A percentile compares a stretch with the other conserved stretches of the same genome.
These are phyloP conservation scores for Plutella xylostella DNA, from an alignment of 2,888 invertebrate genomes.

Conservation along the genomic window DNA sequence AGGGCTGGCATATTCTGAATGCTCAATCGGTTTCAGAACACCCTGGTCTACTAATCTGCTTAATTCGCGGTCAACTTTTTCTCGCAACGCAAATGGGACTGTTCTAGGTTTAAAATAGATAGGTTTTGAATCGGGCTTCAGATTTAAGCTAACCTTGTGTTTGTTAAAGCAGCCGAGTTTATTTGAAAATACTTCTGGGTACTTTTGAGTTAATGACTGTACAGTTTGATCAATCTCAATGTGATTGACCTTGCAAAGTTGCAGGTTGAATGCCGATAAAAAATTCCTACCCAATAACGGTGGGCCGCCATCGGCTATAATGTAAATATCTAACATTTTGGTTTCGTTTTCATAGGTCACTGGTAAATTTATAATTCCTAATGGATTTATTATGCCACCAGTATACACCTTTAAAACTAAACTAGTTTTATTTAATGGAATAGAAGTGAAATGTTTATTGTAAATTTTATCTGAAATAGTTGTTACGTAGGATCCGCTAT, in stretches of 20 bases:
- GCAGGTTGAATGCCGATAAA: background rate
- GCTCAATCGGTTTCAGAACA: background rate
- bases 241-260: background rate
- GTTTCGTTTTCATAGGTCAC: background rate
- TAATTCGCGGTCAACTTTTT: background rate
- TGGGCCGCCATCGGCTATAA: background rate
- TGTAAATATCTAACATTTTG: background rate
- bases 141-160: background rate
- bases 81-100: background rate
- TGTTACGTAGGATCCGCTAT: background rate
- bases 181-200: background rate
- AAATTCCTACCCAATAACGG: background rate
- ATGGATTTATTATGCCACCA: background rate
- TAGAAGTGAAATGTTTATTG: background rate
- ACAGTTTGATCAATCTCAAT: background rate
- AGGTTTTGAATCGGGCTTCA: background rate
- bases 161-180: constrained; percentile 12
- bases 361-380: background rate
- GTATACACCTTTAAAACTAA: background rate
- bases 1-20: background rate
- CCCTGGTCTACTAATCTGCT: background rate
- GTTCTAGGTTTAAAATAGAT: background rate
- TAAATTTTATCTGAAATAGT: background rate
- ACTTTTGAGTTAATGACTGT: background rate
- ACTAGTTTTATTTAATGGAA: background rate